phyloP scores from a whole-genome alignment of 2,888 invertebrate genomes.

The Melanostoma scalare region DNA sequence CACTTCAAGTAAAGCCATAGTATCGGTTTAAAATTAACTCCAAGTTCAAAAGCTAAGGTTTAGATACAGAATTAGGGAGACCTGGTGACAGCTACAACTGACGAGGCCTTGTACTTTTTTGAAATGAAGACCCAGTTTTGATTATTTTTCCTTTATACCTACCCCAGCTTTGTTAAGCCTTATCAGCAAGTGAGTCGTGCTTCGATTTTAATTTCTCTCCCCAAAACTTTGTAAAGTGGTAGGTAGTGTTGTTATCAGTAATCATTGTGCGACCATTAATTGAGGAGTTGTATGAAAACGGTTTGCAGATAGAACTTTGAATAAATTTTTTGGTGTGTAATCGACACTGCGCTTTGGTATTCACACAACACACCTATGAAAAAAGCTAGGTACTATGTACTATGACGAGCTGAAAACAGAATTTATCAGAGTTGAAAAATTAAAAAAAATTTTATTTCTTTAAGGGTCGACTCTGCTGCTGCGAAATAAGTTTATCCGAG shows the following conservation, averaged over 20 bases:
- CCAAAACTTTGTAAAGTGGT: slow-evolving; percentile 29
- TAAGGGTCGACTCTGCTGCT: too few species aligned
- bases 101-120: slow-evolving; percentile 22
- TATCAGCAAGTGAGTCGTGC: slow-evolving; percentile 26
- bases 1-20: slow-evolving; percentile 3
- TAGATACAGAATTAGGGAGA: too few species aligned
- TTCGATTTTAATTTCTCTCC: slow-evolving; percentile 5
- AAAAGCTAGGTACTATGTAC: too few species aligned
- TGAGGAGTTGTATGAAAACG: slow-evolving; percentile 18
- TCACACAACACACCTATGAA: too few species aligned
- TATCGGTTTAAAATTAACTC: background rate
- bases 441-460: too few species aligned
- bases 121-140: slow-evolving; percentile 25
- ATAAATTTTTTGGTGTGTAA: background rate
- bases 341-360: too few species aligned
- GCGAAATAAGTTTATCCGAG: too few species aligned
- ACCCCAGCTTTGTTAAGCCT: slow-evolving; percentile 12
- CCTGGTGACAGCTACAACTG: slow-evolving; percentile 4
- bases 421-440: too few species aligned
- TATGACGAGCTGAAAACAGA: too few species aligned
- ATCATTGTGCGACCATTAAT: background rate
- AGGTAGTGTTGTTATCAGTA: background rate
- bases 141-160: slow-evolving; percentile 9
- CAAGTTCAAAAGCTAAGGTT: slow-evolving; percentile 27
- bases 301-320: slow-evolving; percentile 21